Evolutionary conservation across 2,888 invertebrate species (phyloP).

Genomic region (Zele albiditarsus): DNA sequence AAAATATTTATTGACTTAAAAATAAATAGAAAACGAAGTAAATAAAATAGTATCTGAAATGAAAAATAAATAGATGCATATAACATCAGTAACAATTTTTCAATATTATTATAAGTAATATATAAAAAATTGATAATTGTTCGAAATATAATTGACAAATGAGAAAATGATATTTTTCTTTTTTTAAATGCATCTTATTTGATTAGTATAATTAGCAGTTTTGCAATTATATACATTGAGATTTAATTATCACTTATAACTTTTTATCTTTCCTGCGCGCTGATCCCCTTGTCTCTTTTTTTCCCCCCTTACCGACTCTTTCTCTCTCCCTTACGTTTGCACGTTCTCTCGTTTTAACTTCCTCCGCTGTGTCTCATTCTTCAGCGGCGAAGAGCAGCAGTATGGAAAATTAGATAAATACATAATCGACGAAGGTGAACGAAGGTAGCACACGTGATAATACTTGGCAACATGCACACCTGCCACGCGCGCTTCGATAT

Average conservation of each 20-base stretch:
- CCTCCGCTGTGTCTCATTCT: constrained; percentile 7
- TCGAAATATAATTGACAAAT: not conserved
- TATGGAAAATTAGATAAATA: constrained; percentile 42
- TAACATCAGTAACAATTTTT: not conserved
- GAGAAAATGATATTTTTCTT: not conserved
- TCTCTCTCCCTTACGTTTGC: no score
- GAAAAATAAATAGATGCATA: no score
- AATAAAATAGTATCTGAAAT: no score
- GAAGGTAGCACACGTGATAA: constrained; percentile 37
- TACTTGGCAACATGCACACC: constrained; percentile 28
- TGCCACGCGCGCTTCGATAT: constrained; percentile 2
- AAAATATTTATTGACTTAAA: no score
- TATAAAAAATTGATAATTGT: not conserved
- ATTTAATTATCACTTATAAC: not conserved
- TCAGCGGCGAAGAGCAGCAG: constrained; percentile 17
- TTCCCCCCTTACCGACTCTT: no score
- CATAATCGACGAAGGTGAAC: constrained; percentile 19
- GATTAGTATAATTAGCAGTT: constrained; percentile 1
- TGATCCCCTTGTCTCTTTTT: no score
- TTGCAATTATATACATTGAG: not conserved
- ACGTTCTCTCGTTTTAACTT: not conserved
- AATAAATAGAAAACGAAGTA: no score
- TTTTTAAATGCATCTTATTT: not conserved
- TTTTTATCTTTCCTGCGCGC: not conserved
- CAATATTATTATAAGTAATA: not conserved